These are phyloP conservation scores for Catocala fraxini DNA, from an alignment of 2,888 invertebrate genomes.

Conservation along the genomic window DNA sequence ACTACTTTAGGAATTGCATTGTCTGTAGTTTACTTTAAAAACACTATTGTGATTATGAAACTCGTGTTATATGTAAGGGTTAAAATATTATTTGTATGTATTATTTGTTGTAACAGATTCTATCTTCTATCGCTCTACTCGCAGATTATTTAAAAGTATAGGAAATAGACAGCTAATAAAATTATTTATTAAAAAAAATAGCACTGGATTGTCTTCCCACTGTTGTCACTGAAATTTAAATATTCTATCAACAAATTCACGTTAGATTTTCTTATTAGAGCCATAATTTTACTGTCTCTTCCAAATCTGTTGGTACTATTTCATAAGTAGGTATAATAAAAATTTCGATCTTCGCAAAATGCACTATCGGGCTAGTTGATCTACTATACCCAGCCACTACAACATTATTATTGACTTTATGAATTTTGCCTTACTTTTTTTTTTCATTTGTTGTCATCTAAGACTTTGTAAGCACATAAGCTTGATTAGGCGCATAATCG, in stretches of 20 bases:
- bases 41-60: conserved; percentile 34
- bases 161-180: not conserved
- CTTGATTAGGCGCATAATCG: not conserved
- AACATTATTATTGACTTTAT: conserved; percentile 3
- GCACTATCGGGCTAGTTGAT: conserved; percentile 23
- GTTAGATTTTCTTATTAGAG: conserved; percentile 13
- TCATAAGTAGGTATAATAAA: conserved; percentile 1
- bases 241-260: conserved; percentile 14
- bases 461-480: not conserved
- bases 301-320: conserved; percentile 19
- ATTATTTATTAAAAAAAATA: conserved; percentile 12
- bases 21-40: conserved; percentile 36
- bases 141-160: conserved; percentile 13
- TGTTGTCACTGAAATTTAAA: conserved; percentile 25
- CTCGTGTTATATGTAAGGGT: conserved; percentile 22
- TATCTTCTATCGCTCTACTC: conserved; percentile 18
- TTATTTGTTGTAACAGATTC: conserved; percentile 26
- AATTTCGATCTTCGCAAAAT: conserved; percentile 15
- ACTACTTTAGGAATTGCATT: conserved; percentile 37
- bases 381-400: conserved; percentile 20
- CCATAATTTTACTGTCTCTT: conserved; percentile 24
- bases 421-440: conserved; percentile 26
- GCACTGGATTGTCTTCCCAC: conserved; percentile 35
- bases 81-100: conserved; percentile 15
- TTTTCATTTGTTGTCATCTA: conserved; percentile 17